phyloP scores from a whole-genome alignment of 2,888 invertebrate species.

The Coelopa pilipes region DNA sequence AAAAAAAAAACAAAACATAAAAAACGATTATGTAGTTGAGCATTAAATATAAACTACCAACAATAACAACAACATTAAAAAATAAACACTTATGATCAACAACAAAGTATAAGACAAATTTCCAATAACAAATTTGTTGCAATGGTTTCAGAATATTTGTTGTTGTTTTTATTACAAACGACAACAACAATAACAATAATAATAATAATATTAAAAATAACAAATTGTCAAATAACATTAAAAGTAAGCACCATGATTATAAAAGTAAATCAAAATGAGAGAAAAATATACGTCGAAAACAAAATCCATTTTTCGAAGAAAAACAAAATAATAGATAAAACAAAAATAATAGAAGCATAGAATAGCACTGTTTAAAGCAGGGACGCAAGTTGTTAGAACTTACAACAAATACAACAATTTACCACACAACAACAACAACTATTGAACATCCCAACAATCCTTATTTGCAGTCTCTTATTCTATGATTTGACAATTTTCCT shows the following conservation, averaged over 20 bases:
- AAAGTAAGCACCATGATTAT: neutral
- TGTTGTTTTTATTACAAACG: no score
- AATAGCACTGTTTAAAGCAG: conserved; percentile 47
- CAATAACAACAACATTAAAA: no score
- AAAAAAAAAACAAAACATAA: conserved; percentile 28
- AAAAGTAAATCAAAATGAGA: conserved; percentile 9
- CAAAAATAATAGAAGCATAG: conserved; percentile 7
- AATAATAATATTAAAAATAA: conserved; percentile 14
- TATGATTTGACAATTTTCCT: neutral
- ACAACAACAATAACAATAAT: conserved; percentile 8
- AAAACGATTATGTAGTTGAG: conserved; percentile 40
- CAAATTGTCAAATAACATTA: neutral
- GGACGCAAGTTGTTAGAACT: conserved; percentile 46
- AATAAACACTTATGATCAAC: no score
- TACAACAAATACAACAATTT: conserved; percentile 7
- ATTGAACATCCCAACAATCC: neutral
- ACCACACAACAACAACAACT: neutral
- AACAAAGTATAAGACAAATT: conserved; percentile 39
- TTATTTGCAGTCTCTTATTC: conserved; percentile 13
- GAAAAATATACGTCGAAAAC: neutral
- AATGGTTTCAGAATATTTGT: conserved; percentile 40
- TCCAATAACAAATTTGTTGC: conserved; percentile 40
- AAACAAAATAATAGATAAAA: no score
- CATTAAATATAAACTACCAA: conserved; percentile 39
- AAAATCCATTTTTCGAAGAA: neutral